Evolutionary conservation across 2,113 vertebrate genomes (phyloP), one percentile per base, ranked within the genome.

Genomic region (Saimiri boliviensis): DNA sequence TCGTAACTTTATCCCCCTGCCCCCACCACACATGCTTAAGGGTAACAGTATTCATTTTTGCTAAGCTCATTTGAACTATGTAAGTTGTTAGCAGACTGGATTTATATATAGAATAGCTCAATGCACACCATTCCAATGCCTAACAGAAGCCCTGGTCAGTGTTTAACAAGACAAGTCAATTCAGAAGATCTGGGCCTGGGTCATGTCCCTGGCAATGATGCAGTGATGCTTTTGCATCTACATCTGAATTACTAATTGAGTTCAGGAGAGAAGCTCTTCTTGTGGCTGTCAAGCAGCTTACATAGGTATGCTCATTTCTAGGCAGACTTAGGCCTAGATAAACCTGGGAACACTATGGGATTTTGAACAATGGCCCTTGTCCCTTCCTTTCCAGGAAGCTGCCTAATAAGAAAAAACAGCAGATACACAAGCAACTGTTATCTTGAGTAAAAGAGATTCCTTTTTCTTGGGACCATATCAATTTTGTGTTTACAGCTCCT

Each of bases 381-480:
- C 80, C 89, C 91, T 96, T 96, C 52, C 49, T 97, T 86, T 93
- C 89, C 94, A 89, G 86, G 89, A 97, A 97, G 74, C 93, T 96
- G 86, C 91, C 91, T 97, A 68, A 40, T 68, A 84, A 97, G 92
- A 93, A 52, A 94, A 97, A 96, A 97, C 94, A 97, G 91, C 97
- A 97, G 94, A 96, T 97, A 95, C 37, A 94, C 89, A 81, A 96
- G 97, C 96, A 96, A 97, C 92, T 95, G 91, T 97, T 96, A 96
- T 95, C 93, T 91, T 96, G 89, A 47, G 94, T 96, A 93, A 96
- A 93, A 96, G 93, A 96, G 56, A 96, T 84, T 80, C 94, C 97
- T 98, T 98, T 98, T 95, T 96, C 95, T 96, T 98, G 97, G 93
- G 97, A 96, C 94, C 79, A 84, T 96, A 97, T 97, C 94, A 86